A percentile compares a stretch with the other conserved stretches of the same genome.
Conservation (phyloP, 2,797 vertebrate genomes). For the Ibycter americanus region DNA sequence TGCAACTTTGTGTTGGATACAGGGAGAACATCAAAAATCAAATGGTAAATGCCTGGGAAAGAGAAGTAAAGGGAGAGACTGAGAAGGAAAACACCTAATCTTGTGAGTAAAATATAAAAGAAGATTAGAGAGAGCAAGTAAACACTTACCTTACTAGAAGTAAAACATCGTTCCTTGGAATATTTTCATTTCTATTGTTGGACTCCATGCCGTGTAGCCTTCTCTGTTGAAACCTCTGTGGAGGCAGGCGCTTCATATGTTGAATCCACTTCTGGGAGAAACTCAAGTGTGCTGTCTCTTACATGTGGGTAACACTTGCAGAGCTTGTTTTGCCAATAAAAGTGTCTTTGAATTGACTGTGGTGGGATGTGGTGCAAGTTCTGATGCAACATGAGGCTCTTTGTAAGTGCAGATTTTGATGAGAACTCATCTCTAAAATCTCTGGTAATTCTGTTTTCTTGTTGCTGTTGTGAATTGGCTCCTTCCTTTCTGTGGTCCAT, state of each 20-base stretch:
- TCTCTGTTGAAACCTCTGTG: background rate
- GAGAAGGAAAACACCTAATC: background rate
- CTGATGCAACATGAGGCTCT: conserved; percentile 1
- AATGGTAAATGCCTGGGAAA: background rate
- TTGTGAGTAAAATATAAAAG: background rate
- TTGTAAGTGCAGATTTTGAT: conserved; percentile 21
- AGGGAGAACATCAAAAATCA: background rate
- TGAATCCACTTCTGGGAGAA: conserved; percentile 4
- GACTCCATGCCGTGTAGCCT: background rate
- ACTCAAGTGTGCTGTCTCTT: background rate
- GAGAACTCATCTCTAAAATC: background rate
- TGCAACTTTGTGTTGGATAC: background rate
- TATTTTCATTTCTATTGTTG: background rate
- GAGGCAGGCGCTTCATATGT: background rate
- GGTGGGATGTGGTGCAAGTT: conserved; percentile 18
- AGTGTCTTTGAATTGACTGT: conserved; percentile 39
- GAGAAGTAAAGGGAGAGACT: background rate
- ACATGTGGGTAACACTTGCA: conserved; percentile 48
- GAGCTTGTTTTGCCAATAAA: conserved; percentile 51
- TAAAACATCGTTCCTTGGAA: background rate
- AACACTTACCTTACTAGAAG: background rate
- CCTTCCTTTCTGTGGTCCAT: background rate
- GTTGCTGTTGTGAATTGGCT: conserved; percentile 32
- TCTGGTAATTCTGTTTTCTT: conserved; percentile 44
- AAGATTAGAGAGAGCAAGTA: background rate